Percentiles rank a stretch among this genome's conserved stretches.
These are phyloP conservation scores for Heterodera schachtii DNA, from an alignment of 1,140 invertebrate genomes.

Conservation along the genomic window DNA sequence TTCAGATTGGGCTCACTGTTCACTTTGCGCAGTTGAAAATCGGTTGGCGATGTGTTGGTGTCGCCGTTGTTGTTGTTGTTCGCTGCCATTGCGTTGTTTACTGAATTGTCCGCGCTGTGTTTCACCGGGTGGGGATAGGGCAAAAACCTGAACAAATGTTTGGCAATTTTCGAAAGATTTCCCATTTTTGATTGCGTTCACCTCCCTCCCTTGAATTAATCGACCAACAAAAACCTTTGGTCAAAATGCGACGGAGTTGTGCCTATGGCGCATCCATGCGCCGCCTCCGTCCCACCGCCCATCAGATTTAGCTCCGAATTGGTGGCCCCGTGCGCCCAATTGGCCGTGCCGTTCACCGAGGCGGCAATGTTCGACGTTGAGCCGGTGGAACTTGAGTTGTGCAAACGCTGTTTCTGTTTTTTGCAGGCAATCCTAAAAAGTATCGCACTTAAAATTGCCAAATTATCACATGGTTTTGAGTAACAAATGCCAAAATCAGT, in stretches of 20 bases:
- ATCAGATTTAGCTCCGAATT: constrained; percentile 41
- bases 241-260: constrained; percentile 25
- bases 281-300: background rate
- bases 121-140: constrained; percentile 55
- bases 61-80: constrained; percentile 9
- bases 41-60: constrained; percentile 35
- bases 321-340: constrained; percentile 28
- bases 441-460: too few species aligned
- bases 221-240: constrained; percentile 16
- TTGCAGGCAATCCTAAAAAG: constrained; percentile 54
- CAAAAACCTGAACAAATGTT: constrained; percentile 50
- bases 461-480: too few species aligned
- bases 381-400: constrained; percentile 44
- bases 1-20: constrained; percentile 65
- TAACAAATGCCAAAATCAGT: too few species aligned
- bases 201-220: too few species aligned
- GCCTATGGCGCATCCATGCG: background rate
- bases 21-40: constrained; percentile 64
- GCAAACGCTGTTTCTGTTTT: constrained; percentile 52
- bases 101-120: constrained; percentile 13
- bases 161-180: too few species aligned
- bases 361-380: constrained; percentile 44
- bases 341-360: constrained; percentile 9
- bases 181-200: too few species aligned
- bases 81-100: background rate